Base-by-base conservation (phyloP, 2,797 vertebrate species). In the Macrochelys suwanniensis region DNA sequence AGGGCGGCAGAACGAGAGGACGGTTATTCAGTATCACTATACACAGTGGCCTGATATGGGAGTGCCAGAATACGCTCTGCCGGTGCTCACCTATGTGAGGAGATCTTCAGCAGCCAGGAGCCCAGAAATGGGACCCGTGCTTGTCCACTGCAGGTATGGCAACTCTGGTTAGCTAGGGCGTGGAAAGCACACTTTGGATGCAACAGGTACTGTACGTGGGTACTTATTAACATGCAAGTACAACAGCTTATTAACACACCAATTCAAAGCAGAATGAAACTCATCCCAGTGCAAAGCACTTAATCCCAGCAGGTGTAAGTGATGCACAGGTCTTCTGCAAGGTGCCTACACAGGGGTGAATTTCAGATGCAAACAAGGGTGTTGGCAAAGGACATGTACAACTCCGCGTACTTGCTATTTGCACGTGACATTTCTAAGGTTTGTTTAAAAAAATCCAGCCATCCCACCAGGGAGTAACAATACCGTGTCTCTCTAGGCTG, bases 21-120 rank as follows among this genome's bases (percentile, higher is more conserved):
- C 97, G 0, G 98, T 99, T 93, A 98, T 99, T 80, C 99, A 99
- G 97, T 99, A 99, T 93, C 99, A 99, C 98, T 99, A 99, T 98
- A 99, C 99, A 0, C 99, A 99, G 98, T 99, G 99, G 99, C 99
- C 99, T 47, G 99, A 99, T 97, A 99, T 99, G 99, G 99, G 99
- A 0, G 99, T 99, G 28, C 99, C 99, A 0, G 99, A 99, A 97
- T 99, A 99, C 9, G 99, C 99, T 2, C 99, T 99, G 87, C 99
- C 99, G 0, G 99, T 99, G 93, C 99, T 99, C 95, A 99, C 99
- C 87, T 99, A 99, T 82, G 99, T 99, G 94, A 98, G 99, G 97
- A 99, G 99, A 97, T 99, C 99, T 3, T 99, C 99, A 0, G 99
- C 99, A 3, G 99, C 99, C 86, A 98, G 98, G 37, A 98, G 97